Base-by-base conservation (phyloP, 2,113 vertebrate genomes). In the Ciconia boyciana region DNA sequence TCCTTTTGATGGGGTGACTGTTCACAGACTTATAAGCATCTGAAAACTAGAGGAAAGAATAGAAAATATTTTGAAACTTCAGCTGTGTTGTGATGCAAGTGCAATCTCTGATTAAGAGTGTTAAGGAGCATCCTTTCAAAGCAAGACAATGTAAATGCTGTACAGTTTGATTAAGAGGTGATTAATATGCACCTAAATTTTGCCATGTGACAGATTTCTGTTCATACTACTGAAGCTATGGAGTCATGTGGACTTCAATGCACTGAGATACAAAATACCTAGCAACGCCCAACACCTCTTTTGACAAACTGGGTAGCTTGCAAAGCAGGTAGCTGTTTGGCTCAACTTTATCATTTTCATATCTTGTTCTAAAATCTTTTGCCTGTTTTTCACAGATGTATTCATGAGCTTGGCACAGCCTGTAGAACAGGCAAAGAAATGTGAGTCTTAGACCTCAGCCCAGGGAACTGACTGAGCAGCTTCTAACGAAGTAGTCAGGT, bases 11-110 rank as follows among this genome's bases (percentile, higher is more conserved):
- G 90, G 91, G 85, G 64, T 94, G 82, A 87, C 81, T 87, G 62
- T 84, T 93, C 74, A 93, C 44, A 92, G 90, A 31, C 75, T 84
- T n/a, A 58, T 7, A 79, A 89, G 61, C 74, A 74, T 92, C 69
- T 31, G 72, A 94, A 87, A 95, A 74, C 69, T 58, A 79, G 77
- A 82, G 74, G 80, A 65, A 89, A 72, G 89, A 79, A 91, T 87
- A 89, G 94, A 92, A 96, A 94, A 79, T 58, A 92, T 94, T 94
- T 87, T 44, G 84, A 87, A 93, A 91, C 48, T 71, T 94, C 66
- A 85, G 46, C 87, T 61, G 43, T 58, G 80, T 44, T 62, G 21
- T 66, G 85, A 65, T 55, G 61, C 86, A 87, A 94, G 46, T 19
- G n/a, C 8, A 11, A 21, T 62, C 39, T 90, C 55, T 91, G 90